Evolutionary conservation across 2,797 vertebrate genomes (phyloP).

Genomic region (Mycteria americana): DNA sequence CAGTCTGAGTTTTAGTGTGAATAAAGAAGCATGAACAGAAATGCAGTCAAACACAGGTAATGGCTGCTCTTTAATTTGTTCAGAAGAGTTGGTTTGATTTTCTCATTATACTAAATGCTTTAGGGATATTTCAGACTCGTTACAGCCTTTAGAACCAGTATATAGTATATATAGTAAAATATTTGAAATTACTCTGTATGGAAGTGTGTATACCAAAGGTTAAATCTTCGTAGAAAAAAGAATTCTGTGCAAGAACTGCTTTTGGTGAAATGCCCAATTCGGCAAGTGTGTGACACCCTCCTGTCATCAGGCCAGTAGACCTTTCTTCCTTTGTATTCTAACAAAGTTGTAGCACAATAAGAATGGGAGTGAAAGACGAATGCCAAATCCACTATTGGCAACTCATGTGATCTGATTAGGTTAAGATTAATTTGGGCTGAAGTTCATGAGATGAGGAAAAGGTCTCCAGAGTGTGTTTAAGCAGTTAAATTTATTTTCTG

Average conservation of each 20-base stretch:
- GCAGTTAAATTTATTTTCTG: neutral
- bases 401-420: neutral
- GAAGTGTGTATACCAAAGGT: neutral
- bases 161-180: neutral
- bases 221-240: neutral
- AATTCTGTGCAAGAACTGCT: neutral
- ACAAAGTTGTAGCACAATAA: neutral
- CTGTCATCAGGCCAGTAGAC: neutral
- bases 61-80: neutral
- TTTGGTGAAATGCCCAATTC: neutral
- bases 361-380: neutral
- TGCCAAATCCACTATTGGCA: neutral
- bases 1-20: neutral
- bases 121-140: neutral
- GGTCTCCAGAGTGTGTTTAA: neutral
- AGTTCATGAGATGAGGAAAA: neutral
- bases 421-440: neutral
- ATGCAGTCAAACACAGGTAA: neutral
- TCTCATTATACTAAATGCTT: neutral
- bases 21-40: neutral
- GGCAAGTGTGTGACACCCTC: neutral
- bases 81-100: neutral
- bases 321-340: neutral
- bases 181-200: neutral
- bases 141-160: neutral